These are phyloP conservation scores for Synergus gifuensis DNA, from an alignment of 2,888 invertebrate genomes.

Conservation along the genomic window DNA sequence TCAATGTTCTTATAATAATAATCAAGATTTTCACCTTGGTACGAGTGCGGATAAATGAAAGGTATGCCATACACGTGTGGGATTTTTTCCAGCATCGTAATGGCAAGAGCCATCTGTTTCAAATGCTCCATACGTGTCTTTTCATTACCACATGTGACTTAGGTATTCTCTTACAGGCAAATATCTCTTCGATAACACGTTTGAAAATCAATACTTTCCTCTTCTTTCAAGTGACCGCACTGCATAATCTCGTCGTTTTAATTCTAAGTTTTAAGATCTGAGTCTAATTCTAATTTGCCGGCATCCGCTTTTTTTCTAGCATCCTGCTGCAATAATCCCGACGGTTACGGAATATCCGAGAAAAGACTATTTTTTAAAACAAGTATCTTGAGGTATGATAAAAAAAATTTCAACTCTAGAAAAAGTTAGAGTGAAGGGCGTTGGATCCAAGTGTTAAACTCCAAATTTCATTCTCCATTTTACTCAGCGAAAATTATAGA, in stretches of 20 bases:
- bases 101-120: conserved; percentile 30
- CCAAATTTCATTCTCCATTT: too few species aligned
- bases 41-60: conserved; percentile 30
- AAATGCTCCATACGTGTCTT: conserved; percentile 32
- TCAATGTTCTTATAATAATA: conserved; percentile 30
- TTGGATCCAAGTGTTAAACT: too few species aligned
- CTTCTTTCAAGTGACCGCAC: conserved; percentile 20
- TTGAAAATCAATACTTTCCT: conserved; percentile 32
- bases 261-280: not conserved
- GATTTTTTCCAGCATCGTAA: conserved; percentile 22
- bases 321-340: conserved; percentile 10
- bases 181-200: conserved; percentile 27
- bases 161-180: conserved; percentile 26
- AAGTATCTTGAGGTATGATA: not conserved
- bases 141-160: conserved; percentile 37
- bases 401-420: too few species aligned
- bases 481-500: too few species aligned
- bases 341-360: not conserved
- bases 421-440: too few species aligned
- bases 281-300: not conserved
- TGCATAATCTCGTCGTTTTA: conserved; percentile 18
- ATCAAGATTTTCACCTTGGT: conserved; percentile 31
- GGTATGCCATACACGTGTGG: conserved; percentile 31
- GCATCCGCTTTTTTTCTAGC: not conserved
- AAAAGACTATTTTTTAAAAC: not conserved